Evolutionary conservation across 2,113 vertebrate species (phyloP), one percentile per base, ranked within the genome.

Genomic region (Ondatra zibethicus): DNA sequence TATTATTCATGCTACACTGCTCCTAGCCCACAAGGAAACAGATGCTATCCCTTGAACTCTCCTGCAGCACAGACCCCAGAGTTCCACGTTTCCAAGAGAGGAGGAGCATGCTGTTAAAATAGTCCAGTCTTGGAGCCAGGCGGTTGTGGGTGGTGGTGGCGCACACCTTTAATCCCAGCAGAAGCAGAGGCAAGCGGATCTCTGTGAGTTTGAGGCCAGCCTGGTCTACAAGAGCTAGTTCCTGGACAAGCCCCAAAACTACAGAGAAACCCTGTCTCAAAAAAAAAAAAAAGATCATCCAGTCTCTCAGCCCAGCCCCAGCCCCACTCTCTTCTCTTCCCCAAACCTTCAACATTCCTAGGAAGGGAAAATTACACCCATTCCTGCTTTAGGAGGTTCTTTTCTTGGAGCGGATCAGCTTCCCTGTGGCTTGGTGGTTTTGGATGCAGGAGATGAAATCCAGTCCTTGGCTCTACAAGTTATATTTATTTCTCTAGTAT

Each of bases 391-490:
- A 36, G 80, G 19, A 7, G 50, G 29, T 29, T 90, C 42, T 96
- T 94, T 93, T 88, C 93, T 87, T 52, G 61, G 70, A 33, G 42
- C 47, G 85, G 92, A 88, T 90, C 52, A 4, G 72, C 92, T 73
- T 80, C 92, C 58, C 4, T 96, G 96, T n/a, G 96, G 97, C 92
- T 95, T 96, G 2, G 97, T 42, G 97, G 97, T 96, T 97, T 97
- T 88, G 31, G 95, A 96, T 52, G 80, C 66, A 80, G 50, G 52
- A 97, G 90, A 94, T 0, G 52, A 95, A 96, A 97, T 94, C 80
- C 76, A 97, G n/a, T 73, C 76, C 76, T 80, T 68, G 85, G 58
- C 77, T 92, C 50, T 93, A 52, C 68, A 93, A 96, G 36, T 93
- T 94, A 85, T 98, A 97, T 95, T 96, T 97, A 96, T 93, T 92